Conservation (phyloP, 2,113 vertebrate genomes). For the Gobiocypris rarus region DNA sequence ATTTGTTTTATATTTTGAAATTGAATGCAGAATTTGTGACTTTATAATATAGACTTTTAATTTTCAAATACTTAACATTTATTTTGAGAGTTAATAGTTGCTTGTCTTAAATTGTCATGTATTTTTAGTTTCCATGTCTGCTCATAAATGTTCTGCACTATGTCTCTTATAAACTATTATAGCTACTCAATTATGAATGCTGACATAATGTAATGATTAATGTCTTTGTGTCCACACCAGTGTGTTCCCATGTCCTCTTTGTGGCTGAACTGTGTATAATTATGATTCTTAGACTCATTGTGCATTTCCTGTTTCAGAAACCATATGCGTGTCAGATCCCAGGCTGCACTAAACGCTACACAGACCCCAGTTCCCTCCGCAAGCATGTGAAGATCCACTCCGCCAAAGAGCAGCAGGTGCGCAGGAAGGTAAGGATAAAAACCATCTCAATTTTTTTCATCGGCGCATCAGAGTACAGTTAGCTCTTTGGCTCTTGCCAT, state of each 20-base stretch:
- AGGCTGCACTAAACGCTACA: constrained; percentile 97
- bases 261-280: constrained; percentile 21
- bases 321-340: constrained; percentile 98
- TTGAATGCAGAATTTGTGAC: not conserved
- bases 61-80: not conserved
- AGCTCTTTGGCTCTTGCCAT: constrained; percentile 23
- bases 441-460: not conserved
- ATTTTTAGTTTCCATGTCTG: not conserved
- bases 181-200: constrained; percentile 3
- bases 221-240: not conserved
- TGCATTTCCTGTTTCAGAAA: constrained; percentile 78
- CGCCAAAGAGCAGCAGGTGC: constrained; percentile 95
- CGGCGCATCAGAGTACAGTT: constrained; percentile 30
- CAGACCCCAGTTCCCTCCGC: constrained; percentile 96
- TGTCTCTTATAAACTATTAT: not conserved
- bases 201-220: not conserved
- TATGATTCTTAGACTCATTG: not conserved
- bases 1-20: not conserved
- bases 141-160: not conserved
- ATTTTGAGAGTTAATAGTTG: constrained; percentile 13
- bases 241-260: constrained; percentile 8
- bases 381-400: constrained; percentile 99
- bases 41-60: not conserved
- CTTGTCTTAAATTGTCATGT: not conserved
- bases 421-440: constrained; percentile 88